Evolutionary conservation across 2,113 vertebrate genomes (phyloP).

Genomic region (Upupa epops): DNA sequence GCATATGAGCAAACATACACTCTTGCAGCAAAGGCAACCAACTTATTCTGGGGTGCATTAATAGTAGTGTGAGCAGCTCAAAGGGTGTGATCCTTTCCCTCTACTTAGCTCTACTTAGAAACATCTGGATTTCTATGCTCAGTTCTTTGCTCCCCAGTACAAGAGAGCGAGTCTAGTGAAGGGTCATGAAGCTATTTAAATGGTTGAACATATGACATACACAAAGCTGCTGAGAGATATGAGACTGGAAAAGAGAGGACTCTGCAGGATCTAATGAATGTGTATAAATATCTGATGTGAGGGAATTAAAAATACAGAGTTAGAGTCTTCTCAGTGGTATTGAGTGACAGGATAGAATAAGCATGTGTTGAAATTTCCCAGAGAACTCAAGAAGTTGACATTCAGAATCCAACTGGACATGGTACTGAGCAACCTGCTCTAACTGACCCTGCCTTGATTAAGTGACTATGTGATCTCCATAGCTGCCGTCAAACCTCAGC

Average conservation of each 20-base stretch:
- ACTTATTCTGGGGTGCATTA: neutral
- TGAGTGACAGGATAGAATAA: neutral
- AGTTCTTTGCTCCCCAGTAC: neutral
- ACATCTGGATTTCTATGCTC: neutral
- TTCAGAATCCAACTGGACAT: neutral
- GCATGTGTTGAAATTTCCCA: neutral
- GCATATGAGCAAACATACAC: neutral
- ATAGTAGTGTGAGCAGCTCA: neutral
- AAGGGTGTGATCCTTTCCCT: neutral
- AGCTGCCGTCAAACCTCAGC: neutral
- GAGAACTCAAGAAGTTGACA: neutral
- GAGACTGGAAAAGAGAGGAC: neutral
- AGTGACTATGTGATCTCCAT: neutral
- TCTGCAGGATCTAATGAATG: neutral
- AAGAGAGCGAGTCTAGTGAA: neutral
- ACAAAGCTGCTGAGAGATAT: neutral
- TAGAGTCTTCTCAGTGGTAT: neutral
- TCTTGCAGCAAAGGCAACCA: neutral
- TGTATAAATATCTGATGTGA: neutral
- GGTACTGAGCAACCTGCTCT: neutral
- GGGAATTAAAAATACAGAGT: neutral
- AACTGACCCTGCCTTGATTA: neutral
- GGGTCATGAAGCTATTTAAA: neutral
- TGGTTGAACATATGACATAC: neutral
- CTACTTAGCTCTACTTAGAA: neutral